Base-by-base conservation (phyloP, 2,113 vertebrate genomes). In the Epinephelus moara region DNA sequence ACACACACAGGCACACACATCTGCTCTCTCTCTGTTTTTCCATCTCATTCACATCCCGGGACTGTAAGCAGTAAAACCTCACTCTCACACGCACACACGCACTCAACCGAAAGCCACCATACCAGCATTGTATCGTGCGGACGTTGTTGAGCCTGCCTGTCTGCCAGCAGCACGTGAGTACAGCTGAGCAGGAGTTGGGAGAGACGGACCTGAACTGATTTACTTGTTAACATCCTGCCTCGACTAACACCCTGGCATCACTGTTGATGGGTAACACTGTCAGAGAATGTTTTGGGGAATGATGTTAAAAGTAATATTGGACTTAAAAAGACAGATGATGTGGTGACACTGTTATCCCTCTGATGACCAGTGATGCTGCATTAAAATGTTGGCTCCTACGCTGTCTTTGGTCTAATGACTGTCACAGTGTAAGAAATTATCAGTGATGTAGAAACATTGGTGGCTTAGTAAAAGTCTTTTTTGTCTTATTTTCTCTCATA, bases 131-230 rank as follows among this genome's bases (percentile, higher is more conserved):
- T 45, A 70, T 69, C 75, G 75, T 19, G 33, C 0, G 70, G 88
- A 91, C 86, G 57, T 18, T 71, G 80, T 71, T 42, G 69, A 85
- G 72, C 67, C 87, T 86, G 76, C 75, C 76, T 57, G 62, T 69
- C 78, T 78, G 72, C 83, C 81, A 52, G 78, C 73, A 81, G 88
- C 86, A 80, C 90, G 93, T 94, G 89, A 94, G 93, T 94, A 94
- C 84, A 88, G 84, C 82, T 78, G 74, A 86, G 63, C 42, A 64
- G 14, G 62, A 81, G 63, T 68, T 76, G 67, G 61, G 47, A 60
- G 57, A 84, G 53, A 81, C 23, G 30, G 68, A 86, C 62, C 59
- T 64, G 61, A 85, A 75, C n/a, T 27, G 37, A 81, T 81, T 81
- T 8, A 70, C 50, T 75, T 79, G 45, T 53, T 71, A 56, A 53